Evolutionary conservation across 2,888 invertebrate genomes (phyloP).

Genomic region (Aleiodes alternator): DNA sequence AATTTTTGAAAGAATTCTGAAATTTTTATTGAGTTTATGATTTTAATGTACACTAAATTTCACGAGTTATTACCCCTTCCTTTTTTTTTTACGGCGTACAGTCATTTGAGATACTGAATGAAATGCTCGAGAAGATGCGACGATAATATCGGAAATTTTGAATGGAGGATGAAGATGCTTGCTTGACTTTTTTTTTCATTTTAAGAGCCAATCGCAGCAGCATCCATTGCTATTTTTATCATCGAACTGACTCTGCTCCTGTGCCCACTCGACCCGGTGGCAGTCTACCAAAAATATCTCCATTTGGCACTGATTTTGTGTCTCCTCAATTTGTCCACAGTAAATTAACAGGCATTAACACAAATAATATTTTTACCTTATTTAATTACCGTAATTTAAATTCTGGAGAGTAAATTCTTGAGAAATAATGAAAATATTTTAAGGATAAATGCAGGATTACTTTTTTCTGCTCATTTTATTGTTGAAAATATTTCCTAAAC

Average conservation of each 20-base stretch:
- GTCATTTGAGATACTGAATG: too few relatives aligned
- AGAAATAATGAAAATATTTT: too few relatives aligned
- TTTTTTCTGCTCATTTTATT: too few relatives aligned
- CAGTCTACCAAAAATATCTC: conserved; percentile 34
- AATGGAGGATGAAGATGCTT: neutral
- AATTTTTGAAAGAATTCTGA: too few relatives aligned
- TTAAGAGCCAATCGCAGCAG: conserved; percentile 20
- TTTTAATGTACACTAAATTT: too few relatives aligned
- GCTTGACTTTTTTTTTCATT: neutral
- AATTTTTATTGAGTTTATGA: too few relatives aligned
- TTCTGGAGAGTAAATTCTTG: too few relatives aligned
- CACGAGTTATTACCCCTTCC: too few relatives aligned
- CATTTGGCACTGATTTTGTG: conserved; percentile 25
- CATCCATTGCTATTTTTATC: conserved; percentile 21
- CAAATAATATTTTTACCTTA: conserved; percentile 6
- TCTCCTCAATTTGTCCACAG: conserved; percentile 28
- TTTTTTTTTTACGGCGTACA: too few relatives aligned
- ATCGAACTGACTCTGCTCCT: conserved; percentile 17
- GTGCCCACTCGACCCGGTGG: conserved; percentile 32
- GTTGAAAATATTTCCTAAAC: too few relatives aligned
- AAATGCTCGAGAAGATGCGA: too few relatives aligned
- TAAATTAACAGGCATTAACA: conserved; percentile 7
- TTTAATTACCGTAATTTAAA: conserved; percentile 8
- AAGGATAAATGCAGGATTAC: too few relatives aligned
- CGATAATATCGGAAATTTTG: neutral